phyloP scores from a whole-genome alignment of 2,888 invertebrate genomes.

The Ctena decussata region DNA sequence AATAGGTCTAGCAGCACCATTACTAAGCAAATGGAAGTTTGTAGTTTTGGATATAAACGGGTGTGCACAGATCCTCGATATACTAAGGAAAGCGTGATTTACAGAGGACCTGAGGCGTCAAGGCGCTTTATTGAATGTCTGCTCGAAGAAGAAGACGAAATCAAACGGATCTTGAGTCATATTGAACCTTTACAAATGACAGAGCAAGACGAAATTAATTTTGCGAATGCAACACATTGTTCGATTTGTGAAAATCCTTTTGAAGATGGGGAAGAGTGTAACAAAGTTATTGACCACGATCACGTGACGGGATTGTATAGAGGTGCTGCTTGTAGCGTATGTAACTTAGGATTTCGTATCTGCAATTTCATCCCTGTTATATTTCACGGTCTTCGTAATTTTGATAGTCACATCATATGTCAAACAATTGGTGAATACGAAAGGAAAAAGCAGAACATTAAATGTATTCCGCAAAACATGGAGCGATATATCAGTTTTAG shows the following conservation, averaged over 20 bases:
- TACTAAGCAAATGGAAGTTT: not conserved
- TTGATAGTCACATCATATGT: conserved; percentile 40
- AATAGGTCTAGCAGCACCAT: not conserved
- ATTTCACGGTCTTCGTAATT: conserved; percentile 46
- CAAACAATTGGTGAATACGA: conserved; percentile 22
- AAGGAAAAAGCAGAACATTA: not conserved
- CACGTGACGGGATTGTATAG: conserved; percentile 17
- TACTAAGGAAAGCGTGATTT: conserved; percentile 12
- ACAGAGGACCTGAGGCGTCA: not conserved
- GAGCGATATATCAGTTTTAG: conserved; percentile 16
- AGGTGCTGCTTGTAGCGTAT: not conserved
- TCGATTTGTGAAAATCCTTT: conserved; percentile 38
- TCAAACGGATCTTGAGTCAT: conserved; percentile 27
- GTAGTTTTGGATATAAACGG: conserved; percentile 14
- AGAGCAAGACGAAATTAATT: conserved; percentile 5
- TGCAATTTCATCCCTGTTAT: conserved; percentile 45
- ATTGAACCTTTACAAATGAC: conserved; percentile 8
- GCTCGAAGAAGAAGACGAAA: conserved; percentile 34
- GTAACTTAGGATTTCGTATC: not conserved
- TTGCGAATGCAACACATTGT: conserved; percentile 26
- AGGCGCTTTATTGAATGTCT: conserved; percentile 19
- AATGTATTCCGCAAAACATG: not conserved
- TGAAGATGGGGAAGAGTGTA: not conserved
- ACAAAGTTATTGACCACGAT: conserved; percentile 32
- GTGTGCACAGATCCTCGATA: conserved; percentile 13